phyloP scores from a whole-genome alignment of 2,888 invertebrate genomes.

The Dryococelus australis region DNA sequence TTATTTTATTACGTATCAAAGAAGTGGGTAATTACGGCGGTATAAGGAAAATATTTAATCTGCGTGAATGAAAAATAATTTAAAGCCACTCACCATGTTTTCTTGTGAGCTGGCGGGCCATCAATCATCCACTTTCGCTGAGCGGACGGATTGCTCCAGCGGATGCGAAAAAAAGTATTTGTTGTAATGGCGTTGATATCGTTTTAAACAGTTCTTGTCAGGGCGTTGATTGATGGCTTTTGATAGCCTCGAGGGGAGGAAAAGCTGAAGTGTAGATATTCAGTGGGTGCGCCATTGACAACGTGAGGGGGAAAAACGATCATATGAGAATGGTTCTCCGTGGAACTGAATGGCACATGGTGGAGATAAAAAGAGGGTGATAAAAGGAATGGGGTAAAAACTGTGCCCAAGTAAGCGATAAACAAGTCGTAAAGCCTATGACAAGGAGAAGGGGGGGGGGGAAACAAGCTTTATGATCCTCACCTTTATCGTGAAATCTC shows the following conservation, averaged over 20 bases:
- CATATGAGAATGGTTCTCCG: not conserved
- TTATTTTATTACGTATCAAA: not conserved
- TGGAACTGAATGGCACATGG: not conserved
- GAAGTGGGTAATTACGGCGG: not conserved
- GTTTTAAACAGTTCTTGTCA: not conserved
- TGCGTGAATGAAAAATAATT: not conserved
- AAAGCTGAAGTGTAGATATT: not conserved
- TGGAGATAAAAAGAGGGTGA: not conserved
- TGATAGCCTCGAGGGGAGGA: too few species aligned
- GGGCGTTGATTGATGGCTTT: slow-evolving; percentile 10
- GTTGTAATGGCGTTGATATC: not conserved
- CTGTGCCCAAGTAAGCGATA: not conserved
- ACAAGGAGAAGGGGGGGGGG: not conserved
- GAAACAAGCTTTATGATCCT: not conserved
- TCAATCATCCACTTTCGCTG: not conserved
- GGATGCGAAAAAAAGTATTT: not conserved
- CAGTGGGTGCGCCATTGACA: not conserved
- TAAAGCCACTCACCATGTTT: not conserved
- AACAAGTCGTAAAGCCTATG: not conserved
- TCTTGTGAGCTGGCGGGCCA: not conserved
- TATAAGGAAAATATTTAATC: not conserved
- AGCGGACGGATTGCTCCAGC: not conserved
- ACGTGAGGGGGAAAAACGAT: not conserved
- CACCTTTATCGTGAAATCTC: not conserved
- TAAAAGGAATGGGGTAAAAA: not conserved